A percentile compares a stretch with the other conserved stretches of the same genome.
Conservation (phyloP, 2,797 vertebrate genomes). For the Esox lucius region DNA sequence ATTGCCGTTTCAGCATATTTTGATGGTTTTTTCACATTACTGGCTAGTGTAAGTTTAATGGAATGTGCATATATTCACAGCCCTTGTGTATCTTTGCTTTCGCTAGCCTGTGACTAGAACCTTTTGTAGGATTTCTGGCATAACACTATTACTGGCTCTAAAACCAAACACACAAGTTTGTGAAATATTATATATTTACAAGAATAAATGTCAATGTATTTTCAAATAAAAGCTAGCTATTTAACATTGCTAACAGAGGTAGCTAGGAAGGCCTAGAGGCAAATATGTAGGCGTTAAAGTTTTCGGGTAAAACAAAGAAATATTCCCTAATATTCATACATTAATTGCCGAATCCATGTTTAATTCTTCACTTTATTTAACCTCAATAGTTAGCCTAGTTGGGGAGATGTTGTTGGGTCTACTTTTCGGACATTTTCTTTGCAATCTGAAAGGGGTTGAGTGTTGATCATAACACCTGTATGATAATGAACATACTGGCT, state of each 20-base stretch:
- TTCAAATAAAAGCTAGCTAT: not conserved
- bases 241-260: not conserved
- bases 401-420: too few species aligned
- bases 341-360: not conserved
- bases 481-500: too few species aligned
- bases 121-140: not conserved
- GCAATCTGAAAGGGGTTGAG: too few species aligned
- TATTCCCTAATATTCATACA: not conserved
- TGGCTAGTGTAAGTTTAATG: not conserved
- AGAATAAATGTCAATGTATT: not conserved
- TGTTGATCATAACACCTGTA: too few species aligned
- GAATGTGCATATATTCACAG: not conserved
- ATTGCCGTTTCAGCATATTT: not conserved
- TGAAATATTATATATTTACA: not conserved
- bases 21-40: not conserved
- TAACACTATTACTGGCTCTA: not conserved
- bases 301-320: too few species aligned
- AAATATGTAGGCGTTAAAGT: too few species aligned
- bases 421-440: too few species aligned
- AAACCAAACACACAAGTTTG: not conserved
- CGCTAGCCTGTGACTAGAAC: not conserved
- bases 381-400: not conserved
- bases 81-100: not conserved
- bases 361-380: not conserved
- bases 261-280: not conserved